Evolutionary conservation across 1,140 invertebrate genomes (phyloP).

Genomic region (Leptinotarsa texana): DNA sequence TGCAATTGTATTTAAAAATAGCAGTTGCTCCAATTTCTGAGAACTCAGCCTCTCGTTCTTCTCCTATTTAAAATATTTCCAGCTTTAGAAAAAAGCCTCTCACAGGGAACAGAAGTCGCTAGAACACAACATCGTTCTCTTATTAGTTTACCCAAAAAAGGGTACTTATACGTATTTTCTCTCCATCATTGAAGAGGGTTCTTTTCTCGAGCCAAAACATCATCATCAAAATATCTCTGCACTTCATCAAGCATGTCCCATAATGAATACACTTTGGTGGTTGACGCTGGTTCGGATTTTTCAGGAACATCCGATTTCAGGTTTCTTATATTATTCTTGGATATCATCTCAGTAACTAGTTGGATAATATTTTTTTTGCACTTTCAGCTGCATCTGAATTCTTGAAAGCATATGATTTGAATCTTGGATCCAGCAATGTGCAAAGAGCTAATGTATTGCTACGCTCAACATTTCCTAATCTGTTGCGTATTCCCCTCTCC

Average conservation of each 20-base stretch:
- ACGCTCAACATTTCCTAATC: constrained; percentile 32
- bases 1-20: constrained; percentile 12
- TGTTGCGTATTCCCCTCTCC: constrained; percentile 25
- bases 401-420: constrained; percentile 30
- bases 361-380: constrained; percentile 26
- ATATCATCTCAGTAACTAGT: neutral
- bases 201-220: neutral
- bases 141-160: neutral
- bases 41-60: constrained; percentile 1
- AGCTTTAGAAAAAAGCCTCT: constrained; percentile 12
- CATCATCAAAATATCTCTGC: constrained; percentile 21
- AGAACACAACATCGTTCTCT: constrained; percentile 1
- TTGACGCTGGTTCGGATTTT: neutral
- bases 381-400: neutral
- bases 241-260: constrained; percentile 18
- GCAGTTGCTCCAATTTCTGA: neutral
- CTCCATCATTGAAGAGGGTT: constrained; percentile 7
- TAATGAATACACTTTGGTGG: constrained; percentile 5
- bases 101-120: constrained; percentile 9
- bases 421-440: constrained; percentile 44
- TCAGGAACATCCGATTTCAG: neutral
- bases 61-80: constrained; percentile 1
- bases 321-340: constrained; percentile 19
- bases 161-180: neutral
- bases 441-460: constrained; percentile 34